Base-by-base conservation (phyloP, 1,140 invertebrate genomes). In the Aphelenchoides avenae region DNA sequence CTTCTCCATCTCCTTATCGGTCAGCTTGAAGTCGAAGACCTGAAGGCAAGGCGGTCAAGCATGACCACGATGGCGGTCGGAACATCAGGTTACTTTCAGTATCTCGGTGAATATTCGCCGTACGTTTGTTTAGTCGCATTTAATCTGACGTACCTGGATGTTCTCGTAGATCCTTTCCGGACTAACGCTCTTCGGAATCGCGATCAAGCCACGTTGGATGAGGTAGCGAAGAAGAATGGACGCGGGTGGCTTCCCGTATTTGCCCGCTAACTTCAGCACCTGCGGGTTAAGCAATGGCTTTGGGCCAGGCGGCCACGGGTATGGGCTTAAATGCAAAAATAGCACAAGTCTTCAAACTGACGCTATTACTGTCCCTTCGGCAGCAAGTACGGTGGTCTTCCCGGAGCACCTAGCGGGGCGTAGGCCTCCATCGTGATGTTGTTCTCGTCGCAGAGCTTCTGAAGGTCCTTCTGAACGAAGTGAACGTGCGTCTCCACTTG, bases 221-320 rank as follows among this genome's bases (percentile, higher is more conserved):
- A 66, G 27, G 30, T 71, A 48, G 18, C 56, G 37, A 20, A 67
- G 29, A 18, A 49, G 18, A 39, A 89, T 77, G 78, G 87, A 86
- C 5, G 85, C 83, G 40, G 83, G 77, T 9, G 82, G 80, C 64
- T 83, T 83, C 0, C 80, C 72, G 30, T 85, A 73, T 63, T 82
- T 81, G 9, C 77, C 64, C 5, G 86, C 84, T 39, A 87, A 79
- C 42, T 78, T 63, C 31, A 67, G 70, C 2, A 89, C 81, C 3
- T 76, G 69, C 5, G 81, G 71, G 69, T 88, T 83, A 18, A 81
- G 72, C 2, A 88, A 64, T 18, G 65, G 58, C 24, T 31, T 30
- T 20, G 68, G 68, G 9, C 62, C n/a, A n/a, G n/a, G n/a, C n/a
- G n/a, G n/a, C n/a, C n/a, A n/a, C n/a, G n/a, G n/a, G n/a, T n/a